A percentile compares a stretch with the other conserved stretches of the same genome.
Evolutionary conservation across 2,113 vertebrate species (phyloP).

Genomic region (Podocnemis expansa): DNA sequence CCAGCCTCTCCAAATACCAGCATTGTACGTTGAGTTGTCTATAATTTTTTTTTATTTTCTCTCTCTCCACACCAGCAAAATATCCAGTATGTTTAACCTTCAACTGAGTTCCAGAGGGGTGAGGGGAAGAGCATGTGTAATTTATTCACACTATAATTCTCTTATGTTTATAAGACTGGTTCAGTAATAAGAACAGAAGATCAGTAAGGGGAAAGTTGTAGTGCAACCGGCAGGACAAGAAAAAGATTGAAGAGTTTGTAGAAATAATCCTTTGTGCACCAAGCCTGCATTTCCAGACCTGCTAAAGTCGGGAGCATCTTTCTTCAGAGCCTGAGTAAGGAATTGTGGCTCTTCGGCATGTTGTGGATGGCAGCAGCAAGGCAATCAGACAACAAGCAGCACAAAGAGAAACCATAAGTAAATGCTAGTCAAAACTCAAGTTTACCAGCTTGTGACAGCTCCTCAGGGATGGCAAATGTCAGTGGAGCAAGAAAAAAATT

Average conservation of each 20-base stretch:
- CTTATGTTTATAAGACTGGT: background rate
- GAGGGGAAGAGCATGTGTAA: background rate
- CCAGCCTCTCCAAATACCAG: background rate
- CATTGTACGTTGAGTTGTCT: background rate
- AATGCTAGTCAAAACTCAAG: background rate
- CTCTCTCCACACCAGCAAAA: background rate
- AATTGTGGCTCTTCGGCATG: background rate
- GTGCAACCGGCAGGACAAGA: background rate
- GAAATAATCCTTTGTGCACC: background rate
- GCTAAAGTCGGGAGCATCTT: background rate
- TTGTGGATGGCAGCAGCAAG: background rate
- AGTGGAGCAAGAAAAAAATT: background rate
- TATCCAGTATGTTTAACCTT: background rate
- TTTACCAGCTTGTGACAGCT: background rate
- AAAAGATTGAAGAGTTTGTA: background rate
- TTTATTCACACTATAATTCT: background rate
- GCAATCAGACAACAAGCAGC: background rate
- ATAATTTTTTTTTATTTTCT: background rate
- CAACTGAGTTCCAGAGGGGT: background rate
- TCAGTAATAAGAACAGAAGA: background rate
- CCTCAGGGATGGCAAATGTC: background rate
- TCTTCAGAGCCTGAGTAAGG: background rate
- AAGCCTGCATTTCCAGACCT: background rate
- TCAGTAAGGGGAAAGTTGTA: background rate
- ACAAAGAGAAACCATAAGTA: background rate